Base-by-base conservation (phyloP, 2,888 invertebrate species). In the Chamaedrilus cognettii region DNA sequence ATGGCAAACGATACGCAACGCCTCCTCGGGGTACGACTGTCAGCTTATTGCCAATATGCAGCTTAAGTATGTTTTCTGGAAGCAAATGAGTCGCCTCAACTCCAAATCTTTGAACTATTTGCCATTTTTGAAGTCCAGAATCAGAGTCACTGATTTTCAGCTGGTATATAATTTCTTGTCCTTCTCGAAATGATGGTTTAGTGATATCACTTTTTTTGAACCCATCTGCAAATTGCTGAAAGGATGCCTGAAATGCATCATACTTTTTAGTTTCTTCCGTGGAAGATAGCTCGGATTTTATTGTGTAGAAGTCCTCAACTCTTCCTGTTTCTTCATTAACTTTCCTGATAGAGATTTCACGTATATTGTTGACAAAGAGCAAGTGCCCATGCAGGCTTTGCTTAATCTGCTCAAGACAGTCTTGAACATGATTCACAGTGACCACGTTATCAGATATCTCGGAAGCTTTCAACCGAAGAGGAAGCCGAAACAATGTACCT, bases 401-500 rank as follows among this genome's bases (percentile, higher is more conserved):
- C 52, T 69, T 68, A 35, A 80, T 76, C 7, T 68, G 65, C 4
- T 59, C 19, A 15, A 81, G 61, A 3, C 80, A 55, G 32, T 63
- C 33, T 28, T 70, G 64, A 1, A 79, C 52, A 2, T 56, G 35
- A 0, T 72, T 65, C 7, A 56, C 26, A 4, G 70, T 70, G 1
- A 77, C 66, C 2, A 60, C 49, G 15, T 70, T 60, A 5, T 70
- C 67, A 2, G 74, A 74, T 5, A 81, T 72, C 31, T 75, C 70
- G 1, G 81, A 80, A 2, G 55, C 58, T n/a, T 56, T 31, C 15
- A 65, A 75, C 66, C 81, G 68, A 23, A 81, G 70, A 7, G 81
- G 80, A 42, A 81, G 75, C 28, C 81, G 68, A 68, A 82, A 82
- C 57, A 80, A 65, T 15, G 81, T 80, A 2, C 66, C 67, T 26